These are phyloP conservation scores for Gobio gobio DNA, from an alignment of 2,113 vertebrate genomes.

Conservation along the genomic window DNA sequence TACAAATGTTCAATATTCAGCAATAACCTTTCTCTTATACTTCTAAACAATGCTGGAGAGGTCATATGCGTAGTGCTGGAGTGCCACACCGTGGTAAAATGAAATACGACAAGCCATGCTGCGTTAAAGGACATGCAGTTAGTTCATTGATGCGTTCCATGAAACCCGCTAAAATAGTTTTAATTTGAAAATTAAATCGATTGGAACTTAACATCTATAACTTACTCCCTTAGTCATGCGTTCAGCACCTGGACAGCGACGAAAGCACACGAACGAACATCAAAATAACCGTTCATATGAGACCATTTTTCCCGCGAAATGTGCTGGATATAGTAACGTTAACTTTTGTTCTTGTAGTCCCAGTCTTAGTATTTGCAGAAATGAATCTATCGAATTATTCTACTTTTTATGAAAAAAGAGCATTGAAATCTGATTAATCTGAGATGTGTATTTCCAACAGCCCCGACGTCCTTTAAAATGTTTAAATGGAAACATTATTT, in stretches of 20 bases:
- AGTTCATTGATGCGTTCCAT: neutral
- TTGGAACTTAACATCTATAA: neutral
- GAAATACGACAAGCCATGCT: slow-evolving; percentile 55
- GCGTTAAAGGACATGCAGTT: neutral
- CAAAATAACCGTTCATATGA: neutral
- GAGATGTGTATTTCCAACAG: neutral
- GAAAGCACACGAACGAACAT: neutral
- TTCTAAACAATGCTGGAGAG: slow-evolving; percentile 58
- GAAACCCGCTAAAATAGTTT: neutral
- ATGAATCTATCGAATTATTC: neutral
- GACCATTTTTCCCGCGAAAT: neutral
- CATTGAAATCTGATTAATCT: neutral
- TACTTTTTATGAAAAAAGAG: neutral
- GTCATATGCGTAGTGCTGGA: slow-evolving; percentile 76
- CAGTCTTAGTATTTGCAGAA: neutral
- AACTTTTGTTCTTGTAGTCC: neutral
- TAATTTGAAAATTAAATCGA: neutral
- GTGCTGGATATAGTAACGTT: neutral
- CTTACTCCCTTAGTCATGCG: neutral
- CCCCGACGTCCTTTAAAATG: neutral
- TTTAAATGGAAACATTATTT: neutral
- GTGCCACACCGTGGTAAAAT: slow-evolving; percentile 85
- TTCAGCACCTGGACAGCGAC: neutral
- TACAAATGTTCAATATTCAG: neutral
- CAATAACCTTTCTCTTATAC: slow-evolving; percentile 17